phyloP scores from a whole-genome alignment of 2,888 invertebrate genomes.

The Phaedon cochleariae region DNA sequence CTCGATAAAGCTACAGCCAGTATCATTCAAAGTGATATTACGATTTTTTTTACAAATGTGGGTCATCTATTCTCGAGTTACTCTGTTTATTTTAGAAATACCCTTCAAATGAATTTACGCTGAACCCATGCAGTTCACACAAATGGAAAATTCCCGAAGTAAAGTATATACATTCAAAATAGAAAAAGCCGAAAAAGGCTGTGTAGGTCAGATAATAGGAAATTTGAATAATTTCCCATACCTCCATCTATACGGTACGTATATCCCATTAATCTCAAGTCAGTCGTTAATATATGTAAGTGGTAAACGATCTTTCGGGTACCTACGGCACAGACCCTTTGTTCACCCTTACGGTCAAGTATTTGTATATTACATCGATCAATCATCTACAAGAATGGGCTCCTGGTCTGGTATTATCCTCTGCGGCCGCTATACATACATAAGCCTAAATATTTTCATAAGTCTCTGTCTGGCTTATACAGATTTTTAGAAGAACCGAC shows the following conservation, averaged over 20 bases:
- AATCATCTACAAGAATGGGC: constrained; percentile 62
- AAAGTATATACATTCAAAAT: constrained; percentile 1
- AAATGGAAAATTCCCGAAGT: constrained; percentile 14
- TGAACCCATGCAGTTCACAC: too few species aligned
- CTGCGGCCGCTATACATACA: constrained; percentile 53
- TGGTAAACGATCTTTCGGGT: constrained; percentile 63
- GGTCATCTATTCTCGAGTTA: too few species aligned
- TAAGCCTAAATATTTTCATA: constrained; percentile 52
- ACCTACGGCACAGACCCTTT: constrained; percentile 56
- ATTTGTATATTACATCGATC: constrained; percentile 65
- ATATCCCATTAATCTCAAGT: constrained; percentile 61
- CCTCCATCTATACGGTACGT: constrained; percentile 52
- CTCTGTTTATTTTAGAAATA: too few species aligned
- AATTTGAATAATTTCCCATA: constrained; percentile 53
- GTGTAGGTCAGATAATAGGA: constrained; percentile 31
- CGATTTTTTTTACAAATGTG: too few species aligned
- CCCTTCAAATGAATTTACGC: too few species aligned
- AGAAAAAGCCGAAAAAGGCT: constrained; percentile 28
- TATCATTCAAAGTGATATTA: too few species aligned
- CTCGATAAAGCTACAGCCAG: too few species aligned
- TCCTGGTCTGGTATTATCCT: constrained; percentile 50
- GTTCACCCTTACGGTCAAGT: constrained; percentile 64
- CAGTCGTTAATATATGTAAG: constrained; percentile 62
- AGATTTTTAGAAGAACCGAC: constrained; percentile 41
- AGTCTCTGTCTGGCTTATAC: constrained; percentile 39